Evolutionary conservation across 2,888 invertebrate species (phyloP), one percentile per base, ranked within the genome.

Genomic region (Conomelus anceps): DNA sequence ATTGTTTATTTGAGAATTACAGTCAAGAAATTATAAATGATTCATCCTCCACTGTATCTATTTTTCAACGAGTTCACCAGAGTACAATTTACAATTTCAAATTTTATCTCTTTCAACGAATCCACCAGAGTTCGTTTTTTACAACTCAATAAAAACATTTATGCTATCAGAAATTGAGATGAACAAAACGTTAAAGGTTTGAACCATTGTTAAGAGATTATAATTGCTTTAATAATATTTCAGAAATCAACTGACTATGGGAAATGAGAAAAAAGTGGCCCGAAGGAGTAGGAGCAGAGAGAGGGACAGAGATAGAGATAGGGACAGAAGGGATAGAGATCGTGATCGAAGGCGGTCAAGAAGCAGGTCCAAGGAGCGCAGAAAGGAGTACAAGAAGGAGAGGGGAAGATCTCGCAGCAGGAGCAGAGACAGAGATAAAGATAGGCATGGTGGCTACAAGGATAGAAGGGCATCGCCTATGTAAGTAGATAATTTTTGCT

Each of bases 371-470:
- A 93, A 92, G 86, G 93, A 93, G 85, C 91, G 93, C 9, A 92
- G 93, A 85, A 92, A 91, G 86, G 92, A 92, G 20, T 91, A 92
- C 26, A 92, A 92, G 23, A 92, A 92, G 89, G 91, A 91, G 87
- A 89, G 92, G 90, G 92, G 93, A 85, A 91, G 92, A 89, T 92
- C 92, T 23, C 90, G 93, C 86, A 92, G 93, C 87, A 92, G 92
- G 90, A 93, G 92, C 41, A 91, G 91, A 88, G 91, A 92, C 24
- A 88, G 91, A 23, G 91, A 91, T 88, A 89, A 91, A 9, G 94
- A 94, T 11, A 94, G 93, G 90, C 94, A 94, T 0, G 63, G 63
- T n/a, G 63, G 63, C 63, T 63, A 63, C 63, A 91, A 92, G 17
- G 92, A 91, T 41, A 88, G 89, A 89, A 89, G 90, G 86, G 41